Evolutionary conservation across 2,888 invertebrate genomes (phyloP), one percentile per base, ranked within the genome.

Genomic region (Drosophila formosana): DNA sequence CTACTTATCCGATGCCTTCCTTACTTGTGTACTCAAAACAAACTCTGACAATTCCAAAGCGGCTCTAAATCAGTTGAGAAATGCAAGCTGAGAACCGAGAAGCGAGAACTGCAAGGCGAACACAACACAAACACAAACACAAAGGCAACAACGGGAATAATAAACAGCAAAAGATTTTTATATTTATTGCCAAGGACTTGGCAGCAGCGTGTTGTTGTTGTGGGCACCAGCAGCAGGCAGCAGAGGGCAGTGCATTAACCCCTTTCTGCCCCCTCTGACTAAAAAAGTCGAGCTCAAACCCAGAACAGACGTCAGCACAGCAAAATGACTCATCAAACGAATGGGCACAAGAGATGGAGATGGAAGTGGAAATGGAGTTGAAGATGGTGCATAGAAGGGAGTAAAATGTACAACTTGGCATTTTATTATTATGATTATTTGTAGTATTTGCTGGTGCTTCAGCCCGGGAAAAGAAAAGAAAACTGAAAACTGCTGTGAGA

Each of bases 401-500:
- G 85, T 70, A 71, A 78, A 84, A 88, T 85, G 83, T 77, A 88
- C 80, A 88, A 85, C 82, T 85, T 89, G 89, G 88, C 86, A 82
- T 89, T 85, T 85, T 85, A 85, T 85, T 88, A 89, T 85, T 85
- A 85, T 88, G 89, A 85, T 85, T 85, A 85, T 85, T 88, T 85
- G 85, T 85, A 89, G 89, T 89, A 83, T 88, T 88, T 85, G 73
- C 88, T 74, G 88, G 56, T 80, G 73, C 71, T 81, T 73, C 85
- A 78, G 70, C 71, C 73, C 67, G 78, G 73, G 11, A 85, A 79
- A 82, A 78, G 81, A 80, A 84, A 65, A 63, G 78, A 89, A 89
- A 86, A 89, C 63, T 32, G 50, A 51, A 58, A 58, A 60, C 50
- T 58, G 65, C 79, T 28, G 30, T 30, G 57, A 49, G 57, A 30